Percentiles rank a stretch among this genome's conserved stretches.
These are phyloP conservation scores for Myrmophylax atrothorax DNA, from an alignment of 2,113 vertebrate species.

Conservation along the genomic window DNA sequence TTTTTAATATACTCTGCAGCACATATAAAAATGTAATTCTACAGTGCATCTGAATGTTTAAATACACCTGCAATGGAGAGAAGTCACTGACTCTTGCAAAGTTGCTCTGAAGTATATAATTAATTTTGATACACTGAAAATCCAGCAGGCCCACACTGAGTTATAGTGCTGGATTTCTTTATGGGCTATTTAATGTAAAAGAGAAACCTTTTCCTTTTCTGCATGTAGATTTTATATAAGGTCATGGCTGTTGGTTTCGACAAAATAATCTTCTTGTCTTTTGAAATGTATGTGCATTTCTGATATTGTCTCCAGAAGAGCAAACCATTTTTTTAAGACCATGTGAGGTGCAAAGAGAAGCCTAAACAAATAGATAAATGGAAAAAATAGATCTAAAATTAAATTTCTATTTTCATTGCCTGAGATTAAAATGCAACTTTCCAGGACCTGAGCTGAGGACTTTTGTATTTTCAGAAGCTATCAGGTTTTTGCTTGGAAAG, in stretches of 20 bases:
- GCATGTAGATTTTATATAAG: background rate
- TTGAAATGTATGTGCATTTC: background rate
- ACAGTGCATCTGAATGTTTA: constrained; percentile 5
- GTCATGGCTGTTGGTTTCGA: background rate
- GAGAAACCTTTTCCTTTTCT: background rate
- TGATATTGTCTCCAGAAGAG: background rate
- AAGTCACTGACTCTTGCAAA: background rate
- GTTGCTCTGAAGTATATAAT: background rate
- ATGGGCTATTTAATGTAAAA: background rate
- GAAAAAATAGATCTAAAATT: background rate
- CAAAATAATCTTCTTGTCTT: background rate
- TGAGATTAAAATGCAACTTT: background rate
- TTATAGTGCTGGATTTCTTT: background rate
- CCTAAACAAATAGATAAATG: background rate
- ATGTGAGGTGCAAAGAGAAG: background rate
- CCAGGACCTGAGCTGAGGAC: background rate
- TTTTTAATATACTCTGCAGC: constrained; percentile 12
- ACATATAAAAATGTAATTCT: constrained; percentile 1
- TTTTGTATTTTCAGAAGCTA: background rate
- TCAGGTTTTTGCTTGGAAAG: background rate
- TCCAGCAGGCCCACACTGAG: background rate
- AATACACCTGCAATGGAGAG: constrained; percentile 8
- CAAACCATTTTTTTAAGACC: background rate
- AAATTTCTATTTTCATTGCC: background rate
- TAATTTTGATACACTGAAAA: background rate